Conservation (phyloP, 2,888 invertebrate genomes). For the Orchesella flavescens region DNA sequence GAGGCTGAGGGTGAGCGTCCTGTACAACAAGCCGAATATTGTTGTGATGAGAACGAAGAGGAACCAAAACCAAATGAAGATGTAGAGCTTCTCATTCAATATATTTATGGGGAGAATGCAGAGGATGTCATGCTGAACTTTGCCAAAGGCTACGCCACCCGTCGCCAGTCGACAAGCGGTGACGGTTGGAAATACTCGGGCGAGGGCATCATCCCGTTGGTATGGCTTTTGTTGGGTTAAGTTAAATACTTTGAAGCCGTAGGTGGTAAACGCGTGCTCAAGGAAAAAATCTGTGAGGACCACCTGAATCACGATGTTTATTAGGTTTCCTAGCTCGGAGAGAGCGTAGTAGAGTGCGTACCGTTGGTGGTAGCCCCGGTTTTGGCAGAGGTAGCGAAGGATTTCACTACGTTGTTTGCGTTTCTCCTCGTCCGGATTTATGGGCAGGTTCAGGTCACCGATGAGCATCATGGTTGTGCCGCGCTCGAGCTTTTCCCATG, state of each 20-base stretch:
- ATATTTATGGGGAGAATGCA: constrained; percentile 68
- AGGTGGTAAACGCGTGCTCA: constrained; percentile 61
- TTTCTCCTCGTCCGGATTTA: constrained; percentile 66
- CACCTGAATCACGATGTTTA: constrained; percentile 57
- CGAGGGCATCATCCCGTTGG: constrained; percentile 52
- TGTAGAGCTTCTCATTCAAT: constrained; percentile 62
- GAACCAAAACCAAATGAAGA: constrained; percentile 68
- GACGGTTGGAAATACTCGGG: constrained; percentile 66
- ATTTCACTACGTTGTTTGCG: constrained; percentile 59
- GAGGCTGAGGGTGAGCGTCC: constrained; percentile 47
- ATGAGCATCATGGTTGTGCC: constrained; percentile 66
- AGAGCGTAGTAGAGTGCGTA: constrained; percentile 58
- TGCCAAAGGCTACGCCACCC: constrained; percentile 68
- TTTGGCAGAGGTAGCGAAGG: constrained; percentile 60
- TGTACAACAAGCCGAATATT: constrained; percentile 46
- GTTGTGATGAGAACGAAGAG: constrained; percentile 49
- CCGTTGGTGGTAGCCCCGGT: constrained; percentile 54
- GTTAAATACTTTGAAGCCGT: constrained; percentile 61
- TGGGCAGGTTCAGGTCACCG: constrained; percentile 63
- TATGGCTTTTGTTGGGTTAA: constrained; percentile 61
- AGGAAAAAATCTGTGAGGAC: constrained; percentile 63
- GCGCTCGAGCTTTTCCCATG: constrained; percentile 67
- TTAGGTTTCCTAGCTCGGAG: constrained; percentile 60
- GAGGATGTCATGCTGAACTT: constrained; percentile 58
- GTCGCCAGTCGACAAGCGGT: constrained; percentile 63